Evolutionary conservation across 1,140 invertebrate species (phyloP).

Genomic region (Ceratitis capitata): DNA sequence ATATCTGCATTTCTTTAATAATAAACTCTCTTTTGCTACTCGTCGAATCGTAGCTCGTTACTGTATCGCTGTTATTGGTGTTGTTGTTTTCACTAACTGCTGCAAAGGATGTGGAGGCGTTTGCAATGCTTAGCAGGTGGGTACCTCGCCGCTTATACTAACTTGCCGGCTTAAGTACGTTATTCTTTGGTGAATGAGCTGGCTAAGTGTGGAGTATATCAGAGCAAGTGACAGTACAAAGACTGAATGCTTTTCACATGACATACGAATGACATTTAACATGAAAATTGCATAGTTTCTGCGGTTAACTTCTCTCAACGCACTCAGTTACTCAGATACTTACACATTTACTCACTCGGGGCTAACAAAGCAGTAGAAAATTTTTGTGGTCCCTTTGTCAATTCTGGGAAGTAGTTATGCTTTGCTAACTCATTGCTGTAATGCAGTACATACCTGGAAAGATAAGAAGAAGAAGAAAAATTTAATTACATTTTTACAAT

Average conservation of each 20-base stretch:
- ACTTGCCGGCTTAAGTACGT: background rate
- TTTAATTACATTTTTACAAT: conserved; percentile 20
- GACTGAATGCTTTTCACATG: background rate
- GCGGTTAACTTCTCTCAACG: background rate
- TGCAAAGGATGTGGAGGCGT: background rate
- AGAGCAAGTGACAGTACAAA: background rate
- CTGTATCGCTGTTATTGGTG: background rate
- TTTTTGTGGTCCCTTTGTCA: background rate
- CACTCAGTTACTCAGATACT: background rate
- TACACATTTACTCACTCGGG: background rate
- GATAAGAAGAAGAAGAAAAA: background rate
- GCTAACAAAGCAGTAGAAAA: background rate
- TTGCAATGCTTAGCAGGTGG: background rate
- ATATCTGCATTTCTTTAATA: too few relatives aligned
- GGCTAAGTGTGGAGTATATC: conserved; percentile 3
- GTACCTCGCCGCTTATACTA: background rate
- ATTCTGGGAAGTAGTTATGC: background rate
- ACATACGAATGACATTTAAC: conserved; percentile 16
- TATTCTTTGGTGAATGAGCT: background rate
- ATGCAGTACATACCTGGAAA: background rate
- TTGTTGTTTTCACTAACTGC: background rate
- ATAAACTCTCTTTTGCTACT: background rate
- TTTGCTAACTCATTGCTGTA: background rate
- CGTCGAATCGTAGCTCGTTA: background rate
- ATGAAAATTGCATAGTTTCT: conserved; percentile 26